Evolutionary conservation across 2,888 invertebrate species (phyloP), one percentile per base, ranked within the genome.

Genomic region (Podotricha telesiphe): DNA sequence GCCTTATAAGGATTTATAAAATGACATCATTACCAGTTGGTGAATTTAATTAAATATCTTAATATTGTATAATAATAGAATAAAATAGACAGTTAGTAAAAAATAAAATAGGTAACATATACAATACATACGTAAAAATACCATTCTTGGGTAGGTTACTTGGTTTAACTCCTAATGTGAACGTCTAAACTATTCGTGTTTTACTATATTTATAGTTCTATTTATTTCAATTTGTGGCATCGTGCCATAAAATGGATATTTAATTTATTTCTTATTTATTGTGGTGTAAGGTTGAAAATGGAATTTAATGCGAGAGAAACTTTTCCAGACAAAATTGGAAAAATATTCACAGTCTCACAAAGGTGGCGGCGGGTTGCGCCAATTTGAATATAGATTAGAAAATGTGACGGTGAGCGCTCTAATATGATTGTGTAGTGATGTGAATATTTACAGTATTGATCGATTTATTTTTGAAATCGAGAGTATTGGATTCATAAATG

Each of bases 321-420:
- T 68, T 71, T 78, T 89, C 88, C 88, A 86, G 84, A 79, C 85
- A 86, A 89, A 90, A 89, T 90, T 89, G 89, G 89, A 89, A 91
- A 91, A 91, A 91, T 91, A 89, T 90, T 86, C 86, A 82, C 85
- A 84, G 86, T 86, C 86, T 85, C 86, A 87, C 87, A 87, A 89
- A 86, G 85, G 87, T 84, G 84, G 79, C 84, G 80, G 83, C 82
- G 80, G 78, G 79, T 78, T 80, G 82, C 87, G 86, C 86, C 90
- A 90, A 91, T 91, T 91, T 91, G 91, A 91, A 91, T 91, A 89
- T 91, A 91, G 91, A 91, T 91, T 91, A 89, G 89, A 90, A 90
- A 89, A 89, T 90, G 89, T 87, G 88, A 87, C 87, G 89, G 85
- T 86, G 84, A 86, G 84, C 85, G 85, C 81, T 88, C 86, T 89